phyloP scores from a whole-genome alignment of 1,140 invertebrate species.

The Pogonomyrmex barbatus region DNA sequence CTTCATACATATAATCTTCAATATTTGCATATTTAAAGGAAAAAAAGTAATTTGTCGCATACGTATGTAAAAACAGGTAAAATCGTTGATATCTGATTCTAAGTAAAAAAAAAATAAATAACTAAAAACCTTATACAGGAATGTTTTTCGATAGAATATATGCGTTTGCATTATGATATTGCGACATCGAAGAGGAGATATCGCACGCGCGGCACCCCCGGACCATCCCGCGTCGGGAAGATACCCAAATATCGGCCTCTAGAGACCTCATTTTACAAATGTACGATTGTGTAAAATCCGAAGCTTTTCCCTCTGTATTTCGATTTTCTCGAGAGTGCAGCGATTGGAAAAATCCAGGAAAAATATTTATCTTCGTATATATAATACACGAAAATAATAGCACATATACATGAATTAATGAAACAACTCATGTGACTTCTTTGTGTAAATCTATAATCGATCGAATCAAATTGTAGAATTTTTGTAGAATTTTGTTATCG shows the following conservation, averaged over 20 bases:
- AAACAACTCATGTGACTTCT: neutral
- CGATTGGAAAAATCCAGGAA: constrained; percentile 21
- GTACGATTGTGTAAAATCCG: constrained; percentile 63
- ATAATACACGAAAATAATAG: constrained; percentile 1
- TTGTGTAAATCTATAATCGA: neutral
- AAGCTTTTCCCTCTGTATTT: constrained; percentile 52
- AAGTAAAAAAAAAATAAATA: constrained; percentile 31
- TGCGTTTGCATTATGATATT: constrained; percentile 57
- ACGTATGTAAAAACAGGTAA: neutral
- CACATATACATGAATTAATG: constrained; percentile 33
- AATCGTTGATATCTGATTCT: constrained; percentile 14
- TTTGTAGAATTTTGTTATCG: neutral
- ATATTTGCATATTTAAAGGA: neutral
- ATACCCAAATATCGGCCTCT: constrained; percentile 66
- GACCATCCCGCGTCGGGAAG: constrained; percentile 64
- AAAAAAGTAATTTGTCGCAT: constrained; percentile 30
- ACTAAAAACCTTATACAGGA: constrained; percentile 2
- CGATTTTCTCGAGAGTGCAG: constrained; percentile 27
- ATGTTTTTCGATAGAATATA: constrained; percentile 35
- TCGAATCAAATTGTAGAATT: neutral
- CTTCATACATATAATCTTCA: constrained; percentile 12
- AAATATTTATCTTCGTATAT: neutral
- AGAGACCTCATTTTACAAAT: constrained; percentile 69
- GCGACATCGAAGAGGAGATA: constrained; percentile 73
- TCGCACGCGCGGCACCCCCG: constrained; percentile 57